Conservation (phyloP, 1,140 invertebrate species). For the Atta texana region DNA sequence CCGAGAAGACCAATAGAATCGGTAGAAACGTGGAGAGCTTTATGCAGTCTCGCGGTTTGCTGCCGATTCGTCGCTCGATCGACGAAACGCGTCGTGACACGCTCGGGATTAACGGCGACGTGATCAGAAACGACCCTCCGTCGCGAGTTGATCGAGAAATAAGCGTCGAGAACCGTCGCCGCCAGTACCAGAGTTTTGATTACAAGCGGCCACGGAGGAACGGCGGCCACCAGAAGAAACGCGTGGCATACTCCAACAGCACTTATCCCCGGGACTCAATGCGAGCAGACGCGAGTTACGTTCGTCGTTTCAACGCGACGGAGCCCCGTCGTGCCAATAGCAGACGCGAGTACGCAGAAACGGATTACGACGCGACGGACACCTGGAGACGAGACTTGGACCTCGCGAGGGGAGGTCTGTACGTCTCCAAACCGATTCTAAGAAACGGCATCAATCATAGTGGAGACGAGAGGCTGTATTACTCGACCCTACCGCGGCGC, state of each 20-base stretch:
- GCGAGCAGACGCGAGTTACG: constrained; percentile 31
- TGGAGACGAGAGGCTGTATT: constrained; percentile 63
- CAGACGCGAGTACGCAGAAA: constrained; percentile 41
- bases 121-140: constrained; percentile 33
- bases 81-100: constrained; percentile 40
- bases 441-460: constrained; percentile 65
- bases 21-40: constrained; percentile 77
- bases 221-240: constrained; percentile 24
- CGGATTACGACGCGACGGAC: constrained; percentile 9
- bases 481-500: constrained; percentile 75
- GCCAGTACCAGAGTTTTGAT: neutral
- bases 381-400: neutral
- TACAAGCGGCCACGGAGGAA: constrained; percentile 5
- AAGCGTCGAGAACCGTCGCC: neutral
- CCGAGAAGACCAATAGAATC: constrained; percentile 81
- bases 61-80: constrained; percentile 50
- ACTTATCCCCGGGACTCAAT: constrained; percentile 8
- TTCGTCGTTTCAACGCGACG: constrained; percentile 7
- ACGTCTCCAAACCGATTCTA: constrained; percentile 58
- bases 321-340: constrained; percentile 14
- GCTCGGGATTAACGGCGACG: constrained; percentile 49
- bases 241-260: constrained; percentile 18
- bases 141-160: neutral
- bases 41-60: constrained; percentile 73
- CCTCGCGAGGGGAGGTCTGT: neutral